Base-by-base conservation (phyloP, 2,113 vertebrate genomes). In the Gasterosteus nipponicus region DNA sequence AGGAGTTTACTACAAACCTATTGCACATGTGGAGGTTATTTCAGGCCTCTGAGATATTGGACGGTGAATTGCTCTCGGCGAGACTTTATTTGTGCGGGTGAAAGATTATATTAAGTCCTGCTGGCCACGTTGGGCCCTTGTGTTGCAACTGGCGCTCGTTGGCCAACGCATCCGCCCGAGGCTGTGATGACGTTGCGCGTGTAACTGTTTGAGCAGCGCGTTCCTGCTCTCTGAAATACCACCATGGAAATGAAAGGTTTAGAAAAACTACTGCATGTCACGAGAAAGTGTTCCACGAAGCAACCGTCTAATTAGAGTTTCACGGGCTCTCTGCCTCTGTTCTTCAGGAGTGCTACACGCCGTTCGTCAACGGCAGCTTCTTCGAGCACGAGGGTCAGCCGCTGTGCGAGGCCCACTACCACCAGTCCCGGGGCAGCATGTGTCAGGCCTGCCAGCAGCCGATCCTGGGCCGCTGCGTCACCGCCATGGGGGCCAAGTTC, bases 361-460 rank as follows among this genome's bases (percentile, higher is more conserved):
- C 96, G 12, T 98, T 97, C 6, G 93, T 96, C 1, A 96, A 96
- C 0, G 97, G 96, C 83, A 97, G 95, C 86, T 98, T 98, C 92
- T 98, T 97, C 4, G 96, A 98, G 80, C 95, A 96, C 1, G 96
- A 95, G 15, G 96, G 96, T 0, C 95, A 96, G 68, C 96, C 97
- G 0, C 93, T 96, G 78, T 98, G 96, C 3, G 96, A 98, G 90
- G 95, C 94, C 16, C 97, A 98, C 87, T 97, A 96, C 89, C 96
- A 97, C 69, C 95, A 95, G 62, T 94, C 94, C n/a, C 94, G 96
- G 0, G 97, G 97, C 5, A 97, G 95, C 1, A 60, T 97, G 82
- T 98, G 97, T 70, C 95, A 96, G 38, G 96, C 95, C 14, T 98
- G 97, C 29, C 95, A 96, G 86, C 94, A 96, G 68, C 96, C 96